Percentiles rank a stretch among this genome's conserved stretches.
These are phyloP conservation scores for Drosophila robusta DNA, from an alignment of 2,888 invertebrate species.

Conservation along the genomic window DNA sequence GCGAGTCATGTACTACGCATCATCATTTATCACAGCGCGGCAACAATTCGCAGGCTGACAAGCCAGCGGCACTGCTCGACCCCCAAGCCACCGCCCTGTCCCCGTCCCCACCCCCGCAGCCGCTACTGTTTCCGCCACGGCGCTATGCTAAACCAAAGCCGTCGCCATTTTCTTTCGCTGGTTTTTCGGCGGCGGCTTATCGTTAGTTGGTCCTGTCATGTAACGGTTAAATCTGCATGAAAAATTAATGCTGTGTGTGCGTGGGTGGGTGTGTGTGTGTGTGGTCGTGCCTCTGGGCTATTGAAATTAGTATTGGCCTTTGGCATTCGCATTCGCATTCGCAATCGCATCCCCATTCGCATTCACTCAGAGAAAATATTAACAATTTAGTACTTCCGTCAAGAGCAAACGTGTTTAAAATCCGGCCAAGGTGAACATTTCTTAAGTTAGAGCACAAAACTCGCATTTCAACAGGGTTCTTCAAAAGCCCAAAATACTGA, in stretches of 20 bases:
- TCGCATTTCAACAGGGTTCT: no score
- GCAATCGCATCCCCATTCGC: background rate
- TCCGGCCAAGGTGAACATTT: background rate
- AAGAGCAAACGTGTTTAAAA: background rate
- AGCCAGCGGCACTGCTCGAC: conserved; percentile 14
- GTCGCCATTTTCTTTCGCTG: conserved; percentile 63
- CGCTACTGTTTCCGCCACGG: background rate
- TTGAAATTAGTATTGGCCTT: conserved; percentile 58
- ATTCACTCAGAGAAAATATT: conserved; percentile 4
- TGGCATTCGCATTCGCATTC: conserved; percentile 21
- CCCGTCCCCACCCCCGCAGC: no score
- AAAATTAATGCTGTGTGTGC: conserved; percentile 67
- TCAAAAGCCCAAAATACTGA: no score
- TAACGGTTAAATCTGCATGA: conserved; percentile 79
- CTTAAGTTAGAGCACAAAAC: background rate
- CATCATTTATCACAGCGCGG: conserved; percentile 75
- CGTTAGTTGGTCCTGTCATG: conserved; percentile 73
- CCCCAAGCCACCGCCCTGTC: background rate
- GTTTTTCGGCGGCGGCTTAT: conserved; percentile 39
- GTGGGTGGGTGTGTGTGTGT: conserved; percentile 9
- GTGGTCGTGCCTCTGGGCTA: conserved; percentile 19
- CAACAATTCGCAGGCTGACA: conserved; percentile 60
- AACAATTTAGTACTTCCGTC: no score
- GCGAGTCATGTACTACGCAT: conserved; percentile 78
- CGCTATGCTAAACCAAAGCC: conserved; percentile 31